Base-by-base conservation (phyloP, 2,888 invertebrate genomes). In the Merodon equestris region DNA sequence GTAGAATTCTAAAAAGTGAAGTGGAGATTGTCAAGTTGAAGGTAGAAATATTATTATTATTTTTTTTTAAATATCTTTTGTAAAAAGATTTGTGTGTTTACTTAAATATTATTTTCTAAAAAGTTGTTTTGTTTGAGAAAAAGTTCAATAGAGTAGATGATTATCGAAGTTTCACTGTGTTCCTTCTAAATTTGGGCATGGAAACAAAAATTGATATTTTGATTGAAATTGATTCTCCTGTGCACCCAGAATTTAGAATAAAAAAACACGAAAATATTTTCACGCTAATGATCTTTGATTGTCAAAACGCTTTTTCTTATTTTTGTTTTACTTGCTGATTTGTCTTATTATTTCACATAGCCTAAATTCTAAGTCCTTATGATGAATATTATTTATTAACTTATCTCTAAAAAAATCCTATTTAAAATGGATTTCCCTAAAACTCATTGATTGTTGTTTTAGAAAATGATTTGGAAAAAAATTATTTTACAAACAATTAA, bases 231-330 rank as follows among this genome's bases (percentile, higher is more conserved):
- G n/a, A n/a, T 34, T 54, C 40, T 44, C 17, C 51, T 14, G 36
- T 36, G 13, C 10, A 27, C n/a, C 50, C 50, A 66, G 56, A 63
- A 81, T 81, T 81, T 61, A 81, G 74, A 74, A 81, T 61, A 63
- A 51, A 40, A 70, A 75, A 75, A 75, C 81, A 81, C 81, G 64
- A 60, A 71, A 64, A 64, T 53, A 40, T 40, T 1, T 40, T n/a
- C 79, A 86, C 87, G 87, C 87, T 87, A 88, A 85, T 85, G 85
- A 82, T 84, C 83, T 84, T 85, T 89, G 89, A 89, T 89, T 89
- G 89, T 89, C 89, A 87, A 89, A 88, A 89, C 89, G 89, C 89
- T 88, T 87, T 88, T 88, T 84, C 86, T 82, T 64, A 36, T 51
- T 27, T 67, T 50, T 56, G 15, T 68, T 48, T 48, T 27, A 54